Percentiles rank a stretch among this genome's conserved stretches.
These are phyloP conservation scores for Ailuropoda melanoleuca DNA, from an alignment of 2,113 vertebrate species.

Conservation along the genomic window DNA sequence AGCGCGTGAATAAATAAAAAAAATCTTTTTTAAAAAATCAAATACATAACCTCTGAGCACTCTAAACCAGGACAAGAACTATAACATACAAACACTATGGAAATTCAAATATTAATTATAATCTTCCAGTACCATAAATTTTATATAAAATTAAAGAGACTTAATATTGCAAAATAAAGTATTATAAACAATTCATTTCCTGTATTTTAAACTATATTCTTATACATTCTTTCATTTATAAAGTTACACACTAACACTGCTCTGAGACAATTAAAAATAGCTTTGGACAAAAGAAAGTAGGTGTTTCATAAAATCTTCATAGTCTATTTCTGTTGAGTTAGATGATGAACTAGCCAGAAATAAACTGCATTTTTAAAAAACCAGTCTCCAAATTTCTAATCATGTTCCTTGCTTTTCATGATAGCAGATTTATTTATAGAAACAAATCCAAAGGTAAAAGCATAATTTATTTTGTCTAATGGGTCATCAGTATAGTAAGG, in stretches of 20 bases:
- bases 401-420: background rate
- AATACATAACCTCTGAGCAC: background rate
- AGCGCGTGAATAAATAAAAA: too few species aligned
- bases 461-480: background rate
- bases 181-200: background rate
- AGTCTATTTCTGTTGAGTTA: constrained; percentile 2
- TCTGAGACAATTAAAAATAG: constrained; percentile 14
- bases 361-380: constrained; percentile 12
- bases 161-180: constrained; percentile 18
- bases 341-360: constrained; percentile 2
- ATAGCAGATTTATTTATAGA: background rate
- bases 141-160: background rate
- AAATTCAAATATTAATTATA: constrained; percentile 54
- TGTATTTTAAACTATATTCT: background rate
- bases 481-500: background rate
- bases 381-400: background rate
- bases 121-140: background rate
- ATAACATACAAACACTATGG: background rate
- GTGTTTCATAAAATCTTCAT: background rate
- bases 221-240: constrained; percentile 32
- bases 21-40: background rate
- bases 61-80: constrained; percentile 23
- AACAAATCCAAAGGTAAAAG: constrained; percentile 15
- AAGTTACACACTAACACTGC: background rate
- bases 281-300: constrained; percentile 45